phyloP scores from a whole-genome alignment of 2,888 invertebrate genomes.

The Conus canariensis region DNA sequence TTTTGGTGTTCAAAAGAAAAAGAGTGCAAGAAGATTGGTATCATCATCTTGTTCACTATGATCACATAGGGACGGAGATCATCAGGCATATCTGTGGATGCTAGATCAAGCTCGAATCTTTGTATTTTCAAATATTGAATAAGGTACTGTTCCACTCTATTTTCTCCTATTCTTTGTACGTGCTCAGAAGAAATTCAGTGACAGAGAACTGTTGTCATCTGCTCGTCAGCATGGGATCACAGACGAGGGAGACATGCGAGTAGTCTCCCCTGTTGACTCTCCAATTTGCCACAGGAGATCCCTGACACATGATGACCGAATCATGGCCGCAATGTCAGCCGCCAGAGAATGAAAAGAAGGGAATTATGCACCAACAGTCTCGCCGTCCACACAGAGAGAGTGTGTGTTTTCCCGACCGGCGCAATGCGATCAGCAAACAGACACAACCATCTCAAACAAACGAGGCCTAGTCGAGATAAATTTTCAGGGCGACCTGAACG shows the following conservation, averaged over 20 bases:
- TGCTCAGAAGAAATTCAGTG: no score
- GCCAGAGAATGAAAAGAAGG: neutral
- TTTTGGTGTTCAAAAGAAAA: no score
- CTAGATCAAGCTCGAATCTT: no score
- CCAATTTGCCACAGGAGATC: neutral
- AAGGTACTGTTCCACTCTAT: no score
- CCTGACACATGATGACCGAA: neutral
- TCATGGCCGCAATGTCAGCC: constrained; percentile 11
- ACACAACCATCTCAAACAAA: neutral
- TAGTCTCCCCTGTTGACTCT: neutral
- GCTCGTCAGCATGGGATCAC: neutral
- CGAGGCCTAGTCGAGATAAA: constrained; percentile 8
- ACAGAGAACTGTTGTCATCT: neutral
- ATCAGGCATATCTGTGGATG: no score
- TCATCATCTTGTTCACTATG: no score
- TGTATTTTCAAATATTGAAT: no score
- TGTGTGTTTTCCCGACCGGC: neutral
- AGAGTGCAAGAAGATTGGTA: no score
- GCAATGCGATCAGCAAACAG: constrained; percentile 26
- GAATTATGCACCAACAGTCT: constrained; percentile 25
- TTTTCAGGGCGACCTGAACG: constrained; percentile 17
- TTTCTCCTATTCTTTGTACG: no score
- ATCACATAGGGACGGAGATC: no score
- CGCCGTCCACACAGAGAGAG: neutral
- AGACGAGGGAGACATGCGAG: neutral